These are phyloP conservation scores for Temnothorax longispinosus DNA, from an alignment of 1,140 invertebrate genomes.

Conservation along the genomic window DNA sequence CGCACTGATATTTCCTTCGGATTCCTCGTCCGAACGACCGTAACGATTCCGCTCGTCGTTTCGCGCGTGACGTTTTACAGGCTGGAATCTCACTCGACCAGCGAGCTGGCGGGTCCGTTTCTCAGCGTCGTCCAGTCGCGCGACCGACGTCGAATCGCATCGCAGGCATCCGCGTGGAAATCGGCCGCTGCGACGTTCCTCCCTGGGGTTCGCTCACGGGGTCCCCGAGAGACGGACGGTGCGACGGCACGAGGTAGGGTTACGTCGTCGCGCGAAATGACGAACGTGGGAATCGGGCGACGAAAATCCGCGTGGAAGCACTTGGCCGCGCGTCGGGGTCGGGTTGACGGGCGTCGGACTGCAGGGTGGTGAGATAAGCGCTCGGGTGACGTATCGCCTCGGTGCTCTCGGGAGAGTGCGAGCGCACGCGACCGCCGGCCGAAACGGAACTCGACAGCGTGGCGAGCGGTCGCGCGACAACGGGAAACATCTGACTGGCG, in stretches of 20 bases:
- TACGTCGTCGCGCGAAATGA: background rate
- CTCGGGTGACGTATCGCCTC: background rate
- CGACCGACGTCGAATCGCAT: background rate
- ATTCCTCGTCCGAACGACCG: too few species aligned
- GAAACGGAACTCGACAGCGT: conserved; percentile 65
- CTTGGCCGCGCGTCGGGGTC: too few species aligned
- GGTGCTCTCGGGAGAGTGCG: background rate
- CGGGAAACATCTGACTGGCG: conserved; percentile 71
- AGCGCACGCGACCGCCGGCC: conserved; percentile 37
- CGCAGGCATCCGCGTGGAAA: background rate
- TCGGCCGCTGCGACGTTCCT: background rate
- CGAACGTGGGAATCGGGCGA: background rate
- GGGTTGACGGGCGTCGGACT: background rate
- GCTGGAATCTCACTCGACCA: background rate
- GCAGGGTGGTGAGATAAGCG: background rate
- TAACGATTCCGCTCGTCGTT: background rate
- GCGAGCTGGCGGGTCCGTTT: background rate
- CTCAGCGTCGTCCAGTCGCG: background rate
- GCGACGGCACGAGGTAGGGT: background rate
- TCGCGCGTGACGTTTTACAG: background rate
- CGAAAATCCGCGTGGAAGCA: background rate
- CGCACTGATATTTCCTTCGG: background rate
- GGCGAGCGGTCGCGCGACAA: conserved; percentile 3
- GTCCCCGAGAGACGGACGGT: background rate
- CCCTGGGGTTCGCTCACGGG: too few species aligned